phyloP scores from a whole-genome alignment of 1,140 invertebrate species.

The Drosophila mojavensis region DNA sequence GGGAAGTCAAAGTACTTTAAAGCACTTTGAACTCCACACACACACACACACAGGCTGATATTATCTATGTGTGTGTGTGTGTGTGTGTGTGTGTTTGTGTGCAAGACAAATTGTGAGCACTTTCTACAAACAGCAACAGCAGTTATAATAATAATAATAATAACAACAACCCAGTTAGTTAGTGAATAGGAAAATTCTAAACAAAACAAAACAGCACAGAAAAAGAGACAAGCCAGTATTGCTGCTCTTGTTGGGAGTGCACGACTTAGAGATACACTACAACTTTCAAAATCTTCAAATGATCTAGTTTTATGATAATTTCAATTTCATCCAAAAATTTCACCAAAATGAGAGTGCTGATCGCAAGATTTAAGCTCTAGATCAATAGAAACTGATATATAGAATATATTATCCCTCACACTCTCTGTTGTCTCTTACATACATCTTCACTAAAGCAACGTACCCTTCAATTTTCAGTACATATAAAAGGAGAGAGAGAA shows the following conservation, averaged over 20 bases:
- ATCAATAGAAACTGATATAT: too few species aligned
- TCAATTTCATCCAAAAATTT: too few species aligned
- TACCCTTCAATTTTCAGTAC: too few species aligned
- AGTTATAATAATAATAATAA: constrained; percentile 27
- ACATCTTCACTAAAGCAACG: too few species aligned
- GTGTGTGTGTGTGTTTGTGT: neutral
- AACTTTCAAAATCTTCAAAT: too few species aligned
- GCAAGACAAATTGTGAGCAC: constrained; percentile 50
- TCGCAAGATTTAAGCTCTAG: too few species aligned
- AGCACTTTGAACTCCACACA: constrained; percentile 71
- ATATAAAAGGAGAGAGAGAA: neutral
- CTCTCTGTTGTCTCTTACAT: too few species aligned
- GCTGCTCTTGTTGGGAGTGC: neutral
- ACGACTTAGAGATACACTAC: too few species aligned
- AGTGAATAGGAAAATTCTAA: constrained; percentile 55
- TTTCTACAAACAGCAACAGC: constrained; percentile 46
- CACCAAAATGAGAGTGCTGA: too few species aligned
- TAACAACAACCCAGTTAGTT: constrained; percentile 55
- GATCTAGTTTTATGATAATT: too few species aligned
- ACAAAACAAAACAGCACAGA: constrained; percentile 37
- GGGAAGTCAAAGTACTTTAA: constrained; percentile 71
- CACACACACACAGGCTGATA: constrained; percentile 6
- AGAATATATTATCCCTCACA: too few species aligned
- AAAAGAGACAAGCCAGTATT: constrained; percentile 4
- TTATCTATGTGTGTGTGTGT: constrained; percentile 5